phyloP scores from a whole-genome alignment of 2,797 vertebrate species.

The Malurus leucopterus region DNA sequence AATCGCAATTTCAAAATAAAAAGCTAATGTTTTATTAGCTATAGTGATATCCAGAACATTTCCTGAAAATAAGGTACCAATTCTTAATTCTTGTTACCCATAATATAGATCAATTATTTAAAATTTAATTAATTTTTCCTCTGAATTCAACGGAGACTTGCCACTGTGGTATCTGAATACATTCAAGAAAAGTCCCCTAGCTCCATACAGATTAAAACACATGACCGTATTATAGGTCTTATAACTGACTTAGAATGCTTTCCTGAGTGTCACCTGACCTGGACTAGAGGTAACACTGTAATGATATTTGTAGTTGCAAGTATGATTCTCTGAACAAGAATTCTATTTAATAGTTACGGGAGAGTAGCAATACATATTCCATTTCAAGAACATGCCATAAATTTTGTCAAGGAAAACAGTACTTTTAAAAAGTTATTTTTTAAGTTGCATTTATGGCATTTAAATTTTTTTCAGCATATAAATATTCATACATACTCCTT shows the following conservation, averaged over 20 bases:
- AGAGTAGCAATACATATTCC: not conserved
- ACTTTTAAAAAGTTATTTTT: not conserved
- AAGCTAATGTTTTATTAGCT: not conserved
- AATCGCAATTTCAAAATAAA: not conserved
- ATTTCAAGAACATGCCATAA: not conserved
- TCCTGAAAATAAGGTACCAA: not conserved
- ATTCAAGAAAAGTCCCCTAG: not conserved
- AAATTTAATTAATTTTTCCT: not conserved
- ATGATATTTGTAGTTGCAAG: not conserved
- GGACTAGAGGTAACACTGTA: not conserved
- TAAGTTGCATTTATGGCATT: not conserved
- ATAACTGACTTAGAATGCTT: not conserved
- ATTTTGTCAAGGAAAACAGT: not conserved
- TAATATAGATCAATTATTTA: not conserved
- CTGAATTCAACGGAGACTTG: not conserved
- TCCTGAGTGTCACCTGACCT: not conserved
- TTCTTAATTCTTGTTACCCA: not conserved
- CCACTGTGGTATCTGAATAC: not conserved
- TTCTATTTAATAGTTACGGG: not conserved
- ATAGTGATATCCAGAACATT: not conserved
- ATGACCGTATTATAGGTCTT: not conserved
- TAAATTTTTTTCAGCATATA: not conserved
- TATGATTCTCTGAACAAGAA: not conserved
- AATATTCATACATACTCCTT: not conserved
- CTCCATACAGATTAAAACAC: not conserved